phyloP scores from a whole-genome alignment of 2,113 vertebrate genomes.

The Dasyurus viverrinus region DNA sequence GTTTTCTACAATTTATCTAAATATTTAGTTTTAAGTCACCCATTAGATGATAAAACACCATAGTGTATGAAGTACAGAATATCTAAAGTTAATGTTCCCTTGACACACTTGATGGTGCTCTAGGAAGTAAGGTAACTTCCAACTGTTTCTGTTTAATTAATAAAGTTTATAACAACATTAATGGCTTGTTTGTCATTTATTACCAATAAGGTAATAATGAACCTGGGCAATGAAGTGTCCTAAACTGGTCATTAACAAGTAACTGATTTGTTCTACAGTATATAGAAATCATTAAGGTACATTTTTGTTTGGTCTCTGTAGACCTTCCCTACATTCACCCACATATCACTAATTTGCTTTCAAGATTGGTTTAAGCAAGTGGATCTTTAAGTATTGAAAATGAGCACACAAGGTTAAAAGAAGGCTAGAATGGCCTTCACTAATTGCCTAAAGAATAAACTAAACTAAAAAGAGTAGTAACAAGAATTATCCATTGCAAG shows the following conservation, averaged over 20 bases:
- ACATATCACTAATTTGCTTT: slow-evolving; percentile 8
- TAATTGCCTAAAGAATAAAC: no score
- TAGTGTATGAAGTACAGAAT: slow-evolving; percentile 2
- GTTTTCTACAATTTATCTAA: background rate
- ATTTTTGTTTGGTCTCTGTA: background rate
- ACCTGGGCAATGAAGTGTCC: background rate
- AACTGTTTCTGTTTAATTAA: background rate
- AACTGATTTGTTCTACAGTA: background rate
- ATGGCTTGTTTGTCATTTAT: background rate
- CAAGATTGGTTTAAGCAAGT: background rate
- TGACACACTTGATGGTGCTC: background rate
- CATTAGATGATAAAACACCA: background rate
- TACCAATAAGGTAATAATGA: background rate
- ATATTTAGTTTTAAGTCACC: background rate
- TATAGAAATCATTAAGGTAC: fast-evolving
- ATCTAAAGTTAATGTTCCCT: background rate
- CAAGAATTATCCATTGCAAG: background rate
- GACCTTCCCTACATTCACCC: background rate
- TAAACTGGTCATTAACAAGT: background rate
- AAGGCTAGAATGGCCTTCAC: background rate
- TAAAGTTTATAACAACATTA: background rate
- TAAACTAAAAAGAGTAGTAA: background rate
- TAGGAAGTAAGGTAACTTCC: background rate
- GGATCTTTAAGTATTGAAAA: background rate
- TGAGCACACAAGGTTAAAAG: background rate